Conservation (phyloP, 2,888 invertebrate species). For the Strigamia transsilvanica region DNA sequence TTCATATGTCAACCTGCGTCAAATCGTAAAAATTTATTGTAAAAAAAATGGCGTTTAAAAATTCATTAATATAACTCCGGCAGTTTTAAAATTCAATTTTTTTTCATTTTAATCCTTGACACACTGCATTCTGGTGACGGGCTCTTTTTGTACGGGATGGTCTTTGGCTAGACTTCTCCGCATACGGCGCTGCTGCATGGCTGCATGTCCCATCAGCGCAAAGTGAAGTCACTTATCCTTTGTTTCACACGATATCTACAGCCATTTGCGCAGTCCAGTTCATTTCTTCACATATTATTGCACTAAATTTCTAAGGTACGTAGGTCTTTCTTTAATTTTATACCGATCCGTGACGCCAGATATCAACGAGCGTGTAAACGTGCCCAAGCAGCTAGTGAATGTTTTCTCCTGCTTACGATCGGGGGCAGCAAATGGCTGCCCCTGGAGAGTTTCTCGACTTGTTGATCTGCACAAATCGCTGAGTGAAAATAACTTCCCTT, state of each 20-base stretch:
- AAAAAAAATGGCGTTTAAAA: neutral
- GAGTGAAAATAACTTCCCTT: conserved; percentile 17
- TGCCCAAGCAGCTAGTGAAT: neutral
- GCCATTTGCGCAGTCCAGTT: conserved; percentile 27
- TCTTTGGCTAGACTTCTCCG: conserved; percentile 1
- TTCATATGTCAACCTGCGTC: neutral
- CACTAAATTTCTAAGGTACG: conserved; percentile 18
- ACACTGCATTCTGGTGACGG: neutral
- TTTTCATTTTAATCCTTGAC: neutral
- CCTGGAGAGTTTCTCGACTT: conserved; percentile 35
- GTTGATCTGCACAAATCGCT: conserved; percentile 41
- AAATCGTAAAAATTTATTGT: neutral
- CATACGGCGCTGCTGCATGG: conserved; percentile 30
- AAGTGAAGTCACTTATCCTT: conserved; percentile 48
- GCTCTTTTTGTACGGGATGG: neutral
- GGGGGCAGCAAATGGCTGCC: conserved; percentile 49
- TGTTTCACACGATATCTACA: conserved; percentile 37
- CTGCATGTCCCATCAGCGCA: conserved; percentile 48
- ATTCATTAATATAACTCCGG: neutral
- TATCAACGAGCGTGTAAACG: neutral
- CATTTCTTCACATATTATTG: neutral
- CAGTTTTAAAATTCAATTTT: neutral
- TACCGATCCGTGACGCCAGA: neutral
- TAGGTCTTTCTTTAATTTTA: neutral
- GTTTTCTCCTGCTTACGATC: conserved; percentile 45